Evolutionary conservation across 2,113 vertebrate genomes (phyloP).

Genomic region (Lophotis ruficrista): DNA sequence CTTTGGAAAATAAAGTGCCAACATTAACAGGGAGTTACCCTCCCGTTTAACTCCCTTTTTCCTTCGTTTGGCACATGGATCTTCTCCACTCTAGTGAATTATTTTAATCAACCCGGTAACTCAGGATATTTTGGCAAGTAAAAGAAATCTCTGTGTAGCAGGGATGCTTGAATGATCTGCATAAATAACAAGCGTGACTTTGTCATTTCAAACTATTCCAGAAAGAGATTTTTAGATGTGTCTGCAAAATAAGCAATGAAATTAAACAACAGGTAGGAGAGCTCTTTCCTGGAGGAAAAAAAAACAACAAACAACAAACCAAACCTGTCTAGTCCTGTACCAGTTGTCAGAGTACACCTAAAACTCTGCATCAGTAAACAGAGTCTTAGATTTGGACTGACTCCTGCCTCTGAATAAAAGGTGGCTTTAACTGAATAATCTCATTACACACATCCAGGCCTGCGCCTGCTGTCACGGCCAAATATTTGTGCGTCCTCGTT

Average conservation of each 20-base stretch:
- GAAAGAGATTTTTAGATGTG: background rate
- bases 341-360: background rate
- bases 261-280: background rate
- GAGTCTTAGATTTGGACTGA: background rate
- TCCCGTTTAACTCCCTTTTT: background rate
- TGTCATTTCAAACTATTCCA: background rate
- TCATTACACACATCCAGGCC: background rate
- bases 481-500: background rate
- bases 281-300: background rate
- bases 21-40: background rate
- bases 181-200: background rate
- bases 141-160: background rate
- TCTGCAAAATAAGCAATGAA: background rate
- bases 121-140: background rate
- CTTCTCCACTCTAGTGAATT: background rate
- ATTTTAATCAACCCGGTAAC: background rate
- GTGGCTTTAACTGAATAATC: background rate
- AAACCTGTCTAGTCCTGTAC: background rate
- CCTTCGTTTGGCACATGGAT: background rate
- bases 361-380: background rate
- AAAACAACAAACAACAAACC: too few species aligned
- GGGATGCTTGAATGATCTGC: background rate
- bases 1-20: background rate
- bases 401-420: background rate
- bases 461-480: fast-evolving